Conservation (phyloP, 2,888 invertebrate genomes). For the Eilema sororculum region DNA sequence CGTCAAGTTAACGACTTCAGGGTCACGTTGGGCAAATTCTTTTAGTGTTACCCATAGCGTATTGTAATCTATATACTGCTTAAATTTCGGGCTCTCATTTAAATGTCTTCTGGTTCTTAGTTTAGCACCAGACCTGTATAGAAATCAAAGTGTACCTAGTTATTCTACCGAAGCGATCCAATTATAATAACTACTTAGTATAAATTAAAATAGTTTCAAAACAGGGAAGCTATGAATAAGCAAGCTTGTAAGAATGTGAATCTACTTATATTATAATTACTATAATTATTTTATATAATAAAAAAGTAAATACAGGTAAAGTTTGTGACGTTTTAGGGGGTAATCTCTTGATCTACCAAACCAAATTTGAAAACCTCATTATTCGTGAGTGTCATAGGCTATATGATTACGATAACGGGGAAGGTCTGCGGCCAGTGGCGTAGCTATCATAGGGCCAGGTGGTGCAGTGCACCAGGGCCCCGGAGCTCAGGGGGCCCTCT, state of each 20-base stretch:
- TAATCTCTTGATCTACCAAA: too few species aligned
- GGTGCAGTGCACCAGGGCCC: too few species aligned
- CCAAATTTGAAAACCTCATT: too few species aligned
- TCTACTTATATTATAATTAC: background rate
- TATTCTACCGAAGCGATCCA: background rate
- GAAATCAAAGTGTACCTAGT: background rate
- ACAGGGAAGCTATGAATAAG: background rate
- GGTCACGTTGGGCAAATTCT: conserved; percentile 59
- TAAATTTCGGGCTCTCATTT: conserved; percentile 51
- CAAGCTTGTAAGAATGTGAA: background rate
- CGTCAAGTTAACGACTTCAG: conserved; percentile 65
- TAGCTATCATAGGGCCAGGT: too few species aligned
- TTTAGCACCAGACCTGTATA: conserved; percentile 75
- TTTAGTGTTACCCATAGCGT: conserved; percentile 51
- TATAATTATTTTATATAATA: too few species aligned
- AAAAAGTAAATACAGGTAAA: too few species aligned
- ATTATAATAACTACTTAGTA: too few species aligned
- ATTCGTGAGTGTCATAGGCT: too few species aligned
- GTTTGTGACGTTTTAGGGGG: too few species aligned
- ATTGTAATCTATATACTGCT: conserved; percentile 62
- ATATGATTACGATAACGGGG: too few species aligned
- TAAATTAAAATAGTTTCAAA: background rate
- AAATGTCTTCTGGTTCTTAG: conserved; percentile 65
- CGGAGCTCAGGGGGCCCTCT: too few species aligned
- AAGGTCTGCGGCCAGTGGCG: too few species aligned